Percentiles rank a stretch among this genome's conserved stretches.
Evolutionary conservation across 2,797 vertebrate genomes (phyloP).

Genomic region (Gouania willdenowi): DNA sequence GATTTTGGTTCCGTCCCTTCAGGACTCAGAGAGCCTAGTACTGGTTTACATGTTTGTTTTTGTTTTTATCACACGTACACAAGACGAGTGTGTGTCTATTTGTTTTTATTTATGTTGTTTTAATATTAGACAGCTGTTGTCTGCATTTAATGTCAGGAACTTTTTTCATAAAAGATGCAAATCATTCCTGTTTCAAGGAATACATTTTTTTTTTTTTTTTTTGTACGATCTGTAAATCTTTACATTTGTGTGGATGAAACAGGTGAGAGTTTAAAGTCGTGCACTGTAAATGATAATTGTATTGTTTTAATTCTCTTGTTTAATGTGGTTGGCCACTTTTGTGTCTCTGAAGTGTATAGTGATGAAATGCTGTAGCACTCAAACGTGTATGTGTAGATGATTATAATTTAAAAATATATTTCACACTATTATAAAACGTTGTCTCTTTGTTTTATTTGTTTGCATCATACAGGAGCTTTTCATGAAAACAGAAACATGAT

Average conservation of each 20-base stretch:
- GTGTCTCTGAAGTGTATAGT: constrained; percentile 67
- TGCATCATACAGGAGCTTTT: background rate
- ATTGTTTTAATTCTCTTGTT: constrained; percentile 12
- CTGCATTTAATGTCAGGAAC: constrained; percentile 54
- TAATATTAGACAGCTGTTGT: constrained; percentile 57
- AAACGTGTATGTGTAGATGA: constrained; percentile 35
- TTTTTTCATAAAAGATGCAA: constrained; percentile 73
- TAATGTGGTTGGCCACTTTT: constrained; percentile 54
- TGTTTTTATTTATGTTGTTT: constrained; percentile 54
- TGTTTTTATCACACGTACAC: constrained; percentile 21
- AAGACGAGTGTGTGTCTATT: constrained; percentile 15
- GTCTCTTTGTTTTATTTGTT: constrained; percentile 9
- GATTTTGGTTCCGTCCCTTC: constrained; percentile 6
- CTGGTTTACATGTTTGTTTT: constrained; percentile 55
- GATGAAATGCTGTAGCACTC: constrained; percentile 62
- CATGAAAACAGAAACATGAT: too few species aligned
- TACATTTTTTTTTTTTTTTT: constrained; percentile 45
- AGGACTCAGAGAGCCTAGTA: constrained; percentile 32
- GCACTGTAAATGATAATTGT: constrained; percentile 55
- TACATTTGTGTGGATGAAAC: constrained; percentile 40
- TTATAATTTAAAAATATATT: constrained; percentile 52
- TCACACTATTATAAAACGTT: constrained; percentile 1
- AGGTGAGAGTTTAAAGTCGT: constrained; percentile 44
- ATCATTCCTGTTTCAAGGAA: constrained; percentile 84
- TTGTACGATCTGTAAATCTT: too few species aligned